Evolutionary conservation across 2,888 invertebrate genomes (phyloP).

Genomic region (Sinhomidia bicolor): DNA sequence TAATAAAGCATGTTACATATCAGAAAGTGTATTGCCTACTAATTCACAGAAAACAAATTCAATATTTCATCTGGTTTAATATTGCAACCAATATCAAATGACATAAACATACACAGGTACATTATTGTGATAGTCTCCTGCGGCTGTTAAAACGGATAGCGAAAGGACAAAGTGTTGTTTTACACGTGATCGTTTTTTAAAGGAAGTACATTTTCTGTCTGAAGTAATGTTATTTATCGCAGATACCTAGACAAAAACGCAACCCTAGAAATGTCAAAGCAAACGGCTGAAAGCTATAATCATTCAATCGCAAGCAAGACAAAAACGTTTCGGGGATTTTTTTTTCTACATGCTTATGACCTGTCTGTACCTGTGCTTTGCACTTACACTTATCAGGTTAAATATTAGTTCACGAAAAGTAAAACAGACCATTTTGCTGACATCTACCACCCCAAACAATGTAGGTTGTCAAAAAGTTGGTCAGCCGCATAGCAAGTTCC

Average conservation of each 20-base stretch:
- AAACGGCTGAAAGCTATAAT: neutral
- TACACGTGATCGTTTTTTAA: no score
- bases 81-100: no score
- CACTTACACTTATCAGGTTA: neutral
- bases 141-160: no score
- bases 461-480: conserved; percentile 63
- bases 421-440: conserved; percentile 31
- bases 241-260: neutral
- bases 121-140: no score
- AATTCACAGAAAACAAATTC: no score
- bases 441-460: conserved; percentile 45
- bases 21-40: no score
- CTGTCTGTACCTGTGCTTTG: no score
- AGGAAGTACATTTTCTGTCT: neutral
- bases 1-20: no score
- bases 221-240: neutral
- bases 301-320: neutral
- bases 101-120: no score
- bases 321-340: neutral
- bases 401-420: conserved; percentile 24
- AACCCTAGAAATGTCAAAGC: conserved; percentile 14
- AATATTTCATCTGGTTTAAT: no score
- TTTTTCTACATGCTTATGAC: neutral
- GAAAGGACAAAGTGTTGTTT: no score
- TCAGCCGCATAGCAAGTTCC: conserved; percentile 28